Base-by-base conservation (phyloP, 1,140 invertebrate species). In the Drosophila auraria region DNA sequence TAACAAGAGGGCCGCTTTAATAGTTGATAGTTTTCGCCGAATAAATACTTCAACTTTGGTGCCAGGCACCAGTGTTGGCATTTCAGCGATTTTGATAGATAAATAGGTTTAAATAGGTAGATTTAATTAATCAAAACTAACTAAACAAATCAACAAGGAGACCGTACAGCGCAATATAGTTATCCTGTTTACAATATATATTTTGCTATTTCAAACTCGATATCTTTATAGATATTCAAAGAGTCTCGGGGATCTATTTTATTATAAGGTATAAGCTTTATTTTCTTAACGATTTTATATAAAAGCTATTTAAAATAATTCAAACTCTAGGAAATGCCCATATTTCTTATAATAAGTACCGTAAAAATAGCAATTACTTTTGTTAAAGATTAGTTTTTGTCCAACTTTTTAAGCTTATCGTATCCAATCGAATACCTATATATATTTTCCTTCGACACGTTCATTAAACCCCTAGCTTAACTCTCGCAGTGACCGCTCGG, bases 21-120 rank as follows among this genome's bases (percentile, higher is more conserved):
- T 6, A 83, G 49, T 66, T 65, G 14, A 27, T 62, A 15, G 59
- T 66, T 63, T 66, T 63, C 30, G 64, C n/a, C 33, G 59, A 66
- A 63, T 47, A 54, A 68, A 70, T 53, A 53, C 63, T 71, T 69
- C 1, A 53, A 30, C 27, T 9, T 40, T 68, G 49, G 49, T 70
- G 49, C 66, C 66, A n/a, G 66, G 66, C 50, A 68, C 62, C 20
- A 44, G 49, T 36, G 47, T 30, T 53, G 66, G 30, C 62, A 70
- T 11, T 33, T 53, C 9, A 27, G 20, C 62, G 5, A 2, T 17
- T 0, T 17, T 15, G 14, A n/a, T 33, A n/a, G n/a, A n/a, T n/a
- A n/a, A n/a, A n/a, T n/a, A n/a, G n/a, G 14, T 23, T 33, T 2
- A 33, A 33, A 2, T 27, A 3, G 8, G 9, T 8, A 6, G 1